Evolutionary conservation across 2,113 vertebrate species (phyloP).

Genomic region (Eurypyga helias): DNA sequence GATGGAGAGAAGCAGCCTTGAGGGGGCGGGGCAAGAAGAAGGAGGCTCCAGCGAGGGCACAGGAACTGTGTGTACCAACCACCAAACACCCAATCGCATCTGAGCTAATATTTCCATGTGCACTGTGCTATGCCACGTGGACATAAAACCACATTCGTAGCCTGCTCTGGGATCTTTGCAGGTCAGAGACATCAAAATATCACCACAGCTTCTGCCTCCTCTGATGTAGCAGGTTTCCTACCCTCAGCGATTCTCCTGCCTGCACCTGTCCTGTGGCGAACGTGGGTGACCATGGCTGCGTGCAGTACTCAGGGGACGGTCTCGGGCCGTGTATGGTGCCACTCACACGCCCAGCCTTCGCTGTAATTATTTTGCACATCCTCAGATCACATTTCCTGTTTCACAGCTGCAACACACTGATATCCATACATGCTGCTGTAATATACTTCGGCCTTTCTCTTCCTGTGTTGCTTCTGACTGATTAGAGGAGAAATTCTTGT

Average conservation of each 20-base stretch:
- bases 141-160: background rate
- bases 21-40: background rate
- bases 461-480: background rate
- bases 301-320: background rate
- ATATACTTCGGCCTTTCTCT: background rate
- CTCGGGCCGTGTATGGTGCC: accelerated
- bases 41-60: background rate
- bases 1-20: background rate
- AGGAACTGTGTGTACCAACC: background rate
- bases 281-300: background rate
- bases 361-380: background rate
- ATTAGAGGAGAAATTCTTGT: background rate
- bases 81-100: background rate
- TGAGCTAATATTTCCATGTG: background rate
- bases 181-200: background rate
- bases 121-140: background rate
- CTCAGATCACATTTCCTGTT: background rate
- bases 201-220: background rate
- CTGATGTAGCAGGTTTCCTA: background rate
- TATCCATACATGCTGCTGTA: background rate
- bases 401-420: background rate
- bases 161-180: background rate
- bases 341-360: background rate
- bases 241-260: background rate
- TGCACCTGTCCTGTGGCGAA: background rate